Base-by-base conservation (phyloP, 2,797 vertebrate genomes). In the Enteromius trimaculatus region DNA sequence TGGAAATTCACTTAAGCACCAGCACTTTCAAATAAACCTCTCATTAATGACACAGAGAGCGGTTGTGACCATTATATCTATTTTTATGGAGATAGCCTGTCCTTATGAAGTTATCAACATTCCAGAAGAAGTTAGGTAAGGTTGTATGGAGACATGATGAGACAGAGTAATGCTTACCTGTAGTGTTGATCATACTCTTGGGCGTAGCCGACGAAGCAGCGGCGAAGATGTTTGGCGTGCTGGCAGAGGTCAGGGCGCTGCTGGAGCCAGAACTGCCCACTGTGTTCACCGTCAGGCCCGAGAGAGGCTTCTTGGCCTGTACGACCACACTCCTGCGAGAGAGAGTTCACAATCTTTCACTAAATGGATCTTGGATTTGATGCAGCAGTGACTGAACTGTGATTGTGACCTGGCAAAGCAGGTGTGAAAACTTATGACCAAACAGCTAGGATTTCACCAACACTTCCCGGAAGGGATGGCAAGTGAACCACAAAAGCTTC, bases 151-250 rank as follows among this genome's bases (percentile, higher is more conserved):
- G 34, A 34, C 2, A 3, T 6, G 49, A 9, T 31, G 17, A 23
- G 47, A n/a, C 49, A 17, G 4, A 47, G n/a, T 2, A 4, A 31
- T 23, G n/a, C 26, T 2, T 97, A 97, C 96, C 96, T 95, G 96
- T 97, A 90, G 98, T 99, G 96, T 99, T 99, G 94, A 99, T 99
- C 97, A 97, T 99, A 96, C 97, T 98, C 95, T 97, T 99, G 90
- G 97, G 96, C 87, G 96, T 96, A 86, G 94, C 92, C 1, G 60
- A 62, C 88, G 97, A 96, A 84, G 97, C 91, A 47, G 97, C 95
- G 89, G 96, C 95, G 90, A 98, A 97, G 93, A 98, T 96, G 93
- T 97, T 97, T 83, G 96, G 94, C 58, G 96, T 96, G 91, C 95
- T 97, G 92, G 96, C 94, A 62, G 95, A 92, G 37, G 95, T 93